Evolutionary conservation across 2,888 invertebrate genomes (phyloP).

Genomic region (Spatulosminthurus flaviceps): DNA sequence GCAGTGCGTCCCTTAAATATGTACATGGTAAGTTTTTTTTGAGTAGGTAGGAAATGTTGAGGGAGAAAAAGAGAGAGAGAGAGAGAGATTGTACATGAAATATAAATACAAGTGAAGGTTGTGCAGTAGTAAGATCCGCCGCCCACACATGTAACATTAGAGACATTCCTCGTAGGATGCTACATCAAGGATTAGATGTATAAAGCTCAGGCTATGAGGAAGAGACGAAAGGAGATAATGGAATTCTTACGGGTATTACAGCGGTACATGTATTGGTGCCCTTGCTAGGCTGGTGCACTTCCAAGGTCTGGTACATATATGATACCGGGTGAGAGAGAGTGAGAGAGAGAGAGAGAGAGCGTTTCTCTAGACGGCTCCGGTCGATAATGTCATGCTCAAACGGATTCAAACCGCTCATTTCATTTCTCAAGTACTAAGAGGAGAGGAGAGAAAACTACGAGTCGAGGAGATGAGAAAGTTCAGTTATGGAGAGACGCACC

Average conservation of each 20-base stretch:
- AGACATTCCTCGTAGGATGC: not conserved
- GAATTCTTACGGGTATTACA: constrained; percentile 18
- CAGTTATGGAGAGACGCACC: not conserved
- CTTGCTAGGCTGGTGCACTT: not conserved
- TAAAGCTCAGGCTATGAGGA: constrained; percentile 19
- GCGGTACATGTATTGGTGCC: not conserved
- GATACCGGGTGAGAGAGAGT: constrained; percentile 24
- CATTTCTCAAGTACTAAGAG: constrained; percentile 26
- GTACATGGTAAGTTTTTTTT: too few relatives aligned
- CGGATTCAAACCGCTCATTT: constrained; percentile 40
- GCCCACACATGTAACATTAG: not conserved
- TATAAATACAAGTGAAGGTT: constrained; percentile 18
- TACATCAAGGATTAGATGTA: not conserved
- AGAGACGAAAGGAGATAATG: constrained; percentile 25
- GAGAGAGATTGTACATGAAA: not conserved
- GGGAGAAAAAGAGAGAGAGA: not conserved
- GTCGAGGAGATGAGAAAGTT: not conserved
- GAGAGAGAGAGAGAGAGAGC: too few relatives aligned
- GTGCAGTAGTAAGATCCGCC: not conserved
- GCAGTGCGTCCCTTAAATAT: not conserved
- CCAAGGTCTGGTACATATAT: not conserved
- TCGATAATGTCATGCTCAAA: constrained; percentile 48
- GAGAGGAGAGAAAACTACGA: not conserved
- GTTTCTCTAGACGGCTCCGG: constrained; percentile 20
- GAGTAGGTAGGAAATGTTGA: not conserved